Evolutionary conservation across 2,797 vertebrate species (phyloP), one percentile per base, ranked within the genome.

Genomic region (Phrynocephalus forsythii): DNA sequence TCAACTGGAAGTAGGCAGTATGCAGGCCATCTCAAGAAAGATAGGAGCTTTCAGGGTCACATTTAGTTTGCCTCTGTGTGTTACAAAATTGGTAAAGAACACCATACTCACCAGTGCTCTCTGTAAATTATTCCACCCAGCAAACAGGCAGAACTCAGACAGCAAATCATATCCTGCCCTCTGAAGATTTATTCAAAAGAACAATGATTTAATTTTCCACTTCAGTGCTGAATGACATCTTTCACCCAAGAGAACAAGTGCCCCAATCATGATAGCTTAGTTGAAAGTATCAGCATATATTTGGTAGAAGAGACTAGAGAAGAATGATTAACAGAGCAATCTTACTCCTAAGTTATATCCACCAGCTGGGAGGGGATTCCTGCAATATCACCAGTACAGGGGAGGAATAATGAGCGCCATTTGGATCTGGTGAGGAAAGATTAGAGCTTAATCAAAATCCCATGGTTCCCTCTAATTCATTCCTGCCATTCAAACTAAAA

Each of bases 121-220:
- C 60, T 76, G 44, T 26, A 77, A 82, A 69, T 60, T 69, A 48
- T 85, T 82, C 69, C 67, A 82, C 16, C 30, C n/a, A 85, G 44
- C 56, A 88, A 79, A 68, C n/a, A 80, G 75, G 60, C 77, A 85
- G 69, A 85, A 80, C 56, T 22, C 38, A 81, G 38, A 81, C 26
- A 76, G 26, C 60, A 75, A 67, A 38, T 73, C 68, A 81, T 76
- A 77, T 3, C 30, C 26, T 85, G 44, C 73, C 33, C 71, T 48
- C 67, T 85, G 71, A 82, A 85, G 79, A 88, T 76, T 67, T 76
- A 77, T 82, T 66, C 63, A 20, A 71, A 78, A 88, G 50, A 30
- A 86, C 82, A 68, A 89, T 89, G 48, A 81, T 81, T 87, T 83
- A 84, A 85, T 88, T 89, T 77, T 85, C 82, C 52, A 85, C 63